phyloP scores from a whole-genome alignment of 2,113 vertebrate species.

The Cochlearius cochlearius region DNA sequence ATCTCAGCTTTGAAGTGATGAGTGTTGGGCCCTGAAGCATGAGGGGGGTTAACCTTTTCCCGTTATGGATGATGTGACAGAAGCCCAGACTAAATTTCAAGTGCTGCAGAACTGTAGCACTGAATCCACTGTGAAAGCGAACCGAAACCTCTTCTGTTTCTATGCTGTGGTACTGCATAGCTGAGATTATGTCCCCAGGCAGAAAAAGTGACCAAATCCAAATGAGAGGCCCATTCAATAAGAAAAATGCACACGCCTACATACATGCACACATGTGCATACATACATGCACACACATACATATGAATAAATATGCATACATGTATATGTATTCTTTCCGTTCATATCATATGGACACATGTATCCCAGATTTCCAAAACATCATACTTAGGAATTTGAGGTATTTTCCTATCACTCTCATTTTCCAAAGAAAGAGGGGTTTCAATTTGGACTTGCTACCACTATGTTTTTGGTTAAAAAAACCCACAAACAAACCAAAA shows the following conservation, averaged over 20 bases:
- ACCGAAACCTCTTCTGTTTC: not conserved
- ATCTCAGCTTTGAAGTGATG: not conserved
- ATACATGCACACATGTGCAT: fast-evolving
- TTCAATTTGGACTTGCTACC: not conserved
- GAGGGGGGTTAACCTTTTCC: not conserved
- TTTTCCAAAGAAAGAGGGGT: not conserved
- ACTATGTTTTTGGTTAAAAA: not conserved
- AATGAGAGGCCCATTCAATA: not conserved
- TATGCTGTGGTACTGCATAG: not conserved
- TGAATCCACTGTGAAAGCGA: not conserved
- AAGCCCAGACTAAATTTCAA: not conserved
- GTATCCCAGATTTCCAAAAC: not conserved
- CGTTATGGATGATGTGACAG: not conserved
- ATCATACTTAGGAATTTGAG: not conserved
- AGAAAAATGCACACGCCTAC: fast-evolving
- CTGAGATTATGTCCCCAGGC: not conserved
- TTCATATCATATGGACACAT: not conserved
- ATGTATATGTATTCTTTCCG: not conserved
- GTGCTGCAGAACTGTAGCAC: not conserved
- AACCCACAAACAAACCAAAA: too few species aligned
- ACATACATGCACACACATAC: not conserved
- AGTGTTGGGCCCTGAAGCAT: not conserved
- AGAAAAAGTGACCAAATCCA: not conserved
- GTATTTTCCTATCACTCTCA: not conserved
- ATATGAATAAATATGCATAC: not conserved